These are phyloP conservation scores for Cremastobaeus sp. DNA, from an alignment of 2,888 invertebrate species.

Conservation along the genomic window DNA sequence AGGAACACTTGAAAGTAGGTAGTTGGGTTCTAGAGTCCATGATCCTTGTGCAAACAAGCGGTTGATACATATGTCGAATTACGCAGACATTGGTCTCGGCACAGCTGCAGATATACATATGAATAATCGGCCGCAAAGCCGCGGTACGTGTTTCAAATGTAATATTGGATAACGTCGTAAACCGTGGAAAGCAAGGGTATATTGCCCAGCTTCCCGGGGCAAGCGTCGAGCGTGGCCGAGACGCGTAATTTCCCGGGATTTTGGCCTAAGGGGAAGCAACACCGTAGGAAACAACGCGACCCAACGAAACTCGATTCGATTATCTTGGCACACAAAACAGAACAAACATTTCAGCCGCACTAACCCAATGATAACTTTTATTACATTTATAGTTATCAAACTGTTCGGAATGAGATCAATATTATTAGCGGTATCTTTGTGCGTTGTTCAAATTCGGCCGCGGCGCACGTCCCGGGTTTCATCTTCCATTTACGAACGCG, in stretches of 20 bases:
- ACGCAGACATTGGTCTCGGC: constrained; percentile 50
- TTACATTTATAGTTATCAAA: neutral
- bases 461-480: neutral
- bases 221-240: constrained; percentile 25
- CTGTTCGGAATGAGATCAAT: neutral
- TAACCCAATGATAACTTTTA: constrained; percentile 13
- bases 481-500: neutral
- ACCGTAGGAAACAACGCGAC: constrained; percentile 7
- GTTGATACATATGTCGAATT: constrained; percentile 61
- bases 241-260: constrained; percentile 37
- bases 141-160: constrained; percentile 60
- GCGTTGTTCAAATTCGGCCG: neutral
- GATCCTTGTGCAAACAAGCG: constrained; percentile 57
- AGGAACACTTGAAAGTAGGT: constrained; percentile 52
- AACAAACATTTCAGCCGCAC: constrained; percentile 19
- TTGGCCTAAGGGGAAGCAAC: constrained; percentile 18
- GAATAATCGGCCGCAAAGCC: constrained; percentile 60
- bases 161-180: constrained; percentile 59
- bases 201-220: constrained; percentile 25
- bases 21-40: constrained; percentile 39
- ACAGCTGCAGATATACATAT: constrained; percentile 55
- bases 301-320: constrained; percentile 27
- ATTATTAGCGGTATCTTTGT: neutral
- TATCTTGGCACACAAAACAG: constrained; percentile 26
- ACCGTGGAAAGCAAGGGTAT: constrained; percentile 34